A percentile compares a stretch with the other conserved stretches of the same genome.
Conservation (phyloP, 2,113 vertebrate species). For the Acanthochromis polyacanthus region DNA sequence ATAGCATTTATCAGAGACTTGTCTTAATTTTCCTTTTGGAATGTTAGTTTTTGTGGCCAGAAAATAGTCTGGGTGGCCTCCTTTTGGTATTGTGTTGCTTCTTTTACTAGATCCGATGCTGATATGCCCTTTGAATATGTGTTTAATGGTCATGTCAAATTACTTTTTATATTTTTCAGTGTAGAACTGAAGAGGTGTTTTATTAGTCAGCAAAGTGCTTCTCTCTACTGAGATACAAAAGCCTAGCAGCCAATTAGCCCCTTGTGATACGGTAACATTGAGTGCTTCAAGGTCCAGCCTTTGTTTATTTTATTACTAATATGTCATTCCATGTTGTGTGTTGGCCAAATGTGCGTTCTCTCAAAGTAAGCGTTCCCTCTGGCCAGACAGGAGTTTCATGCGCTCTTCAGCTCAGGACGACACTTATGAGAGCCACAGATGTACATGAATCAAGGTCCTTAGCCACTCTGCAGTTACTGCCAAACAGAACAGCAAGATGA, state of each 20-base stretch:
- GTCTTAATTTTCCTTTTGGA: neutral
- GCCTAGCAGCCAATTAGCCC: too few relatives aligned
- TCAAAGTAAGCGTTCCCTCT: neutral
- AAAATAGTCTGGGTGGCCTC: neutral
- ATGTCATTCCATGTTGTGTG: too few relatives aligned
- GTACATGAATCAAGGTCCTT: constrained; percentile 33
- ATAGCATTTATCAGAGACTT: neutral
- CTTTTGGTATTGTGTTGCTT: neutral
- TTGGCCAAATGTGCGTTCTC: too few relatives aligned
- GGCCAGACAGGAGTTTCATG: constrained; percentile 1
- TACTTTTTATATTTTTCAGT: too few relatives aligned
- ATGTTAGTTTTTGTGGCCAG: constrained; percentile 1
- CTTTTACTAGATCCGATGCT: neutral
- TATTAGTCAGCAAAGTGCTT: too few relatives aligned
- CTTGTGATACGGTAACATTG: too few relatives aligned
- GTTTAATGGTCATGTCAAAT: too few relatives aligned
- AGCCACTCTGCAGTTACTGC: constrained; percentile 14
- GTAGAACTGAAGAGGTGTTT: too few relatives aligned
- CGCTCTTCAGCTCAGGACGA: constrained; percentile 14
- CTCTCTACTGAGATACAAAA: too few relatives aligned
- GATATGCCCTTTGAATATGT: too few relatives aligned
- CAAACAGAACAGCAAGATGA: constrained; percentile 28
- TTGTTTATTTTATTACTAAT: neutral
- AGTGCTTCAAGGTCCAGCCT: too few relatives aligned
- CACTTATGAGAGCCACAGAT: constrained; percentile 47